phyloP scores from a whole-genome alignment of 2,888 invertebrate genomes.

The Drosophila nr. medialis region DNA sequence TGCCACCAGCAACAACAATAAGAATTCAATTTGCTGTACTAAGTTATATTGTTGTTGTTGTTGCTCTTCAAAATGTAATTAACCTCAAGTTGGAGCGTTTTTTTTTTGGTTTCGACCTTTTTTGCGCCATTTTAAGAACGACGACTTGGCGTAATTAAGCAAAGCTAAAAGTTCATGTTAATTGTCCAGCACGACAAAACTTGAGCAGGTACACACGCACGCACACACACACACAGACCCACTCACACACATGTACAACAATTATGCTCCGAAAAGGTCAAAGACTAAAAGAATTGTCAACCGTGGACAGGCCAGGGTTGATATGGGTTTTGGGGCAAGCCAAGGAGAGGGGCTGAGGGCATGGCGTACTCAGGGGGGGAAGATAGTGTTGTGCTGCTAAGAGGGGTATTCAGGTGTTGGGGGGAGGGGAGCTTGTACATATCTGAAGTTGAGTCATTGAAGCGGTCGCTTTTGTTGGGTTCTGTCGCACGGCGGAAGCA shows the following conservation, averaged over 20 bases:
- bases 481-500: conserved; percentile 58
- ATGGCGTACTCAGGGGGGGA: conserved; percentile 14
- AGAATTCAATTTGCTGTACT: conserved; percentile 70
- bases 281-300: conserved; percentile 79
- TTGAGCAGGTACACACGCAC: conserved; percentile 43
- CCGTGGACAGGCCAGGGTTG: conserved; percentile 64
- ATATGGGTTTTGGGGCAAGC: conserved; percentile 49
- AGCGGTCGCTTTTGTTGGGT: conserved; percentile 47
- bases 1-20: conserved; percentile 37
- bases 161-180: conserved; percentile 80
- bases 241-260: conserved; percentile 38
- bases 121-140: conserved; percentile 76
- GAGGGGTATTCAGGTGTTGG: not conserved
- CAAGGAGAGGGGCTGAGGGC: conserved; percentile 13
- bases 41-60: conserved; percentile 29
- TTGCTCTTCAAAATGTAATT: conserved; percentile 76
- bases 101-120: conserved; percentile 47
- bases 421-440: not conserved
- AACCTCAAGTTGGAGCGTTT: conserved; percentile 59
- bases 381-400: not conserved
- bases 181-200: conserved; percentile 69
- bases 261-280: conserved; percentile 67
- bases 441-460: conserved; percentile 71
- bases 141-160: conserved; percentile 71
- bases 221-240: conserved; percentile 1